Evolutionary conservation across 1,140 invertebrate species (phyloP).

Genomic region (Drosophila paulistorum): DNA sequence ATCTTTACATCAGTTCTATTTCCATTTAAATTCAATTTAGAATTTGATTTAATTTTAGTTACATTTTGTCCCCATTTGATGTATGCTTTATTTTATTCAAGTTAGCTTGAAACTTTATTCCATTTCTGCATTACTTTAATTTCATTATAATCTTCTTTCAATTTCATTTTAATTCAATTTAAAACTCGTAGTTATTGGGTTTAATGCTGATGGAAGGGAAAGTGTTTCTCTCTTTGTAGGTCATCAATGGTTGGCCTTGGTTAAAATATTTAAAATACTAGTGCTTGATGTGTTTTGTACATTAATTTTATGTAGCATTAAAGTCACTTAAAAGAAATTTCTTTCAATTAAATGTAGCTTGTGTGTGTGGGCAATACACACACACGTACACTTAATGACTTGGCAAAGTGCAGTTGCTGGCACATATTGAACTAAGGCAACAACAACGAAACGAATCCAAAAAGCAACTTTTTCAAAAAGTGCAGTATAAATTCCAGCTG

Average conservation of each 20-base stretch:
- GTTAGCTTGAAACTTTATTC: not conserved
- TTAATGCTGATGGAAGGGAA: not conserved
- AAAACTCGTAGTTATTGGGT: not conserved
- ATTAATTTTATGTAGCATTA: conserved; percentile 37
- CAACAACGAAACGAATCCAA: conserved; percentile 36
- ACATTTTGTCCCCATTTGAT: not conserved
- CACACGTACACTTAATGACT: conserved; percentile 70
- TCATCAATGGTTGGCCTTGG: conserved; percentile 10
- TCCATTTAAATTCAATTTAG: not conserved
- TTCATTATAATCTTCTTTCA: not conserved
- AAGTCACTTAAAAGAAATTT: conserved; percentile 70
- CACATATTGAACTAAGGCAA: conserved; percentile 72
- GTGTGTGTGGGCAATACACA: conserved; percentile 25
- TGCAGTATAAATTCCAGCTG: conserved; percentile 65
- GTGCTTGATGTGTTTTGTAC: conserved; percentile 15
- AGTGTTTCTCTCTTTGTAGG: conserved; percentile 3
- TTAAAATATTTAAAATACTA: conserved; percentile 11
- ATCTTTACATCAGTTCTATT: not conserved
- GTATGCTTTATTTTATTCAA: not conserved
- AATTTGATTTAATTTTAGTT: not conserved
- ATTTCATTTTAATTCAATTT: not conserved
- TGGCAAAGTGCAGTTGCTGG: conserved; percentile 51
- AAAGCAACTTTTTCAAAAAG: conserved; percentile 62
- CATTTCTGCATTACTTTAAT: not conserved
- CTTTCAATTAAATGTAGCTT: conserved; percentile 75